Conservation (phyloP, 2,113 vertebrate species). For the Macquaria australasica region DNA sequence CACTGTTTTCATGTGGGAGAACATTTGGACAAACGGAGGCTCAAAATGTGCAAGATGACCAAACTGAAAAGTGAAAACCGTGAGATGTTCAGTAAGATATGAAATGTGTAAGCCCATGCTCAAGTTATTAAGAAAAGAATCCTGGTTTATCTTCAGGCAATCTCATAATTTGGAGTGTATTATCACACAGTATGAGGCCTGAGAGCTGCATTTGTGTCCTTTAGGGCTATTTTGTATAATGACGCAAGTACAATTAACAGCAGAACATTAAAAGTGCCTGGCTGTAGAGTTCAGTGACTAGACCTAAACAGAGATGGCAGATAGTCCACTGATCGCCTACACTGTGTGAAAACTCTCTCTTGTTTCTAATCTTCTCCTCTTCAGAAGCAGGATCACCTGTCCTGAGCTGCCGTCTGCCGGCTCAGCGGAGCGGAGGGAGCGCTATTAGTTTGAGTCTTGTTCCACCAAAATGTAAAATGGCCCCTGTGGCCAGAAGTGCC, state of each 20-base stretch:
- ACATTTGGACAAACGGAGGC: neutral
- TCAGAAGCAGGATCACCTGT: slow-evolving; percentile 50
- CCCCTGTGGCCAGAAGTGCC: slow-evolving; percentile 55
- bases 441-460: slow-evolving; percentile 36
- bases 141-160: slow-evolving; percentile 3
- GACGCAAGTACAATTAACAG: slow-evolving; percentile 18
- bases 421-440: slow-evolving; percentile 28
- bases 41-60: neutral
- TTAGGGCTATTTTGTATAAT: slow-evolving; percentile 19
- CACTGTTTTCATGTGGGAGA: neutral
- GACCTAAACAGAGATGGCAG: slow-evolving; percentile 11
- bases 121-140: neutral
- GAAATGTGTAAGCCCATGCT: neutral
- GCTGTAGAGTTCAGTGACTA: slow-evolving; percentile 8
- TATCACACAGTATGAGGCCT: slow-evolving; percentile 6
- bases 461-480: slow-evolving; percentile 65
- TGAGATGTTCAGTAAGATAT: neutral
- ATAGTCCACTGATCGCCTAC: slow-evolving; percentile 16
- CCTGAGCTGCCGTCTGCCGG: slow-evolving; percentile 19
- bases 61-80: neutral
- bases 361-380: neutral
- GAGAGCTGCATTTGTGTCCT: neutral
- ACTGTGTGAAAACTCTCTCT: slow-evolving; percentile 10
- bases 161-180: neutral
- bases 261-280: slow-evolving; percentile 14